Percentiles rank a stretch among this genome's conserved stretches.
Evolutionary conservation across 1,140 invertebrate genomes (phyloP).

Genomic region (Drosophila mojavensis): DNA sequence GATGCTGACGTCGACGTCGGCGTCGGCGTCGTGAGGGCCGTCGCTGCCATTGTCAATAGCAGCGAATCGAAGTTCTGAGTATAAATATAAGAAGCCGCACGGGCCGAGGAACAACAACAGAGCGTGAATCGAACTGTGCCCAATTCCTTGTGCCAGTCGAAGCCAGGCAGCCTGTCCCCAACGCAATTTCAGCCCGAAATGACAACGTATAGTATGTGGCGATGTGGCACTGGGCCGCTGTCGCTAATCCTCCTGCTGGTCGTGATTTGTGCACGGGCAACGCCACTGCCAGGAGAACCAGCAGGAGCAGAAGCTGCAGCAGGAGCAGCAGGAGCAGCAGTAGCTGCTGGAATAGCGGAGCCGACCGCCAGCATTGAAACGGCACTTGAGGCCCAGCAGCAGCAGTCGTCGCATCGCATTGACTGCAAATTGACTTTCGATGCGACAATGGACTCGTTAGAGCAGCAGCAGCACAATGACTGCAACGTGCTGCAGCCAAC

Average conservation of each 20-base stretch:
- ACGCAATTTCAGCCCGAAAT: slow-evolving; percentile 39
- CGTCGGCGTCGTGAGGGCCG: background rate
- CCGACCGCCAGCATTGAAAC: slow-evolving; percentile 4
- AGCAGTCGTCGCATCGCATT: slow-evolving; percentile 38
- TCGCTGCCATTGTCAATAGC: slow-evolving; percentile 1
- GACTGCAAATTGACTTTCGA: slow-evolving; percentile 80
- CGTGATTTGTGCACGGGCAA: slow-evolving; percentile 33
- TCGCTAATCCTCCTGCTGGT: slow-evolving; percentile 41
- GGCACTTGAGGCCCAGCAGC: slow-evolving; percentile 11
- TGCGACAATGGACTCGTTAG: slow-evolving; percentile 79
- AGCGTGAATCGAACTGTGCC: slow-evolving; percentile 9
- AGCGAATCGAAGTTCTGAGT: slow-evolving; percentile 34
- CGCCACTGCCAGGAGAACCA: slow-evolving; percentile 7
- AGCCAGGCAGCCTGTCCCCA: slow-evolving; percentile 8
- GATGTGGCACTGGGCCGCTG: slow-evolving; percentile 14
- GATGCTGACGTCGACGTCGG: slow-evolving; percentile 33
- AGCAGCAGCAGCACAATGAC: slow-evolving; percentile 48
- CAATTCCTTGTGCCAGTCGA: slow-evolving; percentile 3
- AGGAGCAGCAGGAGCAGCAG: slow-evolving; percentile 4
- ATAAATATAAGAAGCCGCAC: slow-evolving; percentile 65
- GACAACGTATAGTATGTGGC: slow-evolving; percentile 29
- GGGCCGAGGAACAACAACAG: slow-evolving; percentile 17
- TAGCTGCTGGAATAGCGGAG: background rate
- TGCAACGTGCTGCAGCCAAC: slow-evolving; percentile 16
- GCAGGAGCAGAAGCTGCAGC: slow-evolving; percentile 6